Evolutionary conservation across 2,888 invertebrate genomes (phyloP), one percentile per base, ranked within the genome.

Genomic region (Ischnura elegans): DNA sequence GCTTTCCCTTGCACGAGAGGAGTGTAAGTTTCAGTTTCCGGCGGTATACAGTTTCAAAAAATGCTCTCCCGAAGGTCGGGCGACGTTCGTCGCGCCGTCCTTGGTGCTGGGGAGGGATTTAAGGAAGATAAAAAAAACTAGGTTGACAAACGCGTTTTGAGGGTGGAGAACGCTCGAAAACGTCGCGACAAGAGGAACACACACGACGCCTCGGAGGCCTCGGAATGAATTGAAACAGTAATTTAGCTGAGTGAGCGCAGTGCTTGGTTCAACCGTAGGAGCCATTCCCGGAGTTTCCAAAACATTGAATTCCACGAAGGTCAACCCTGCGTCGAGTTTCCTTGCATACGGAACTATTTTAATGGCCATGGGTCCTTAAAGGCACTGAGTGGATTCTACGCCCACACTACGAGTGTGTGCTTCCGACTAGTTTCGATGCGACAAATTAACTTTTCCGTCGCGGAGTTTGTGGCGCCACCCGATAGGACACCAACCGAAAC

Each of bases 111-210:
- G 2, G 51, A 2, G 13, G 51, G 51, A 19, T 51, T 13, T 13
- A 51, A 51, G 42, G 61, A 43, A n/a, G n/a, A 90, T 90, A 90
- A 66, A 61, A 87, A 76, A 36, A 76, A 76, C 29, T 51, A 87
- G 87, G 87, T 87, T 87, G 90, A 66, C 61, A 90, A 55, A 90
- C 90, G 90, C 90, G 61, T 90, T 90, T 90, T 43, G 87, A 42
- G 51, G 51, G 51, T n/a, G 42, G 21, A 55, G 55, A 6, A 13
- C 76, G 29, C 36, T 13, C 16, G 25, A 1, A 36, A 76, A n/a
- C 10, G 13, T 29, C 36, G 76, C 36, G 36, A 76, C 76, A 76
- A n/a, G 36, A 13, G 76, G 76, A 76, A 76, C 76, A n/a, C 76
- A 76, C 76, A 76, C 76, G 76, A 36, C 36, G 76, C n/a, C 36